These are phyloP conservation scores for Malthinus seriepunctatus DNA, from an alignment of 2,888 invertebrate species.

Conservation along the genomic window DNA sequence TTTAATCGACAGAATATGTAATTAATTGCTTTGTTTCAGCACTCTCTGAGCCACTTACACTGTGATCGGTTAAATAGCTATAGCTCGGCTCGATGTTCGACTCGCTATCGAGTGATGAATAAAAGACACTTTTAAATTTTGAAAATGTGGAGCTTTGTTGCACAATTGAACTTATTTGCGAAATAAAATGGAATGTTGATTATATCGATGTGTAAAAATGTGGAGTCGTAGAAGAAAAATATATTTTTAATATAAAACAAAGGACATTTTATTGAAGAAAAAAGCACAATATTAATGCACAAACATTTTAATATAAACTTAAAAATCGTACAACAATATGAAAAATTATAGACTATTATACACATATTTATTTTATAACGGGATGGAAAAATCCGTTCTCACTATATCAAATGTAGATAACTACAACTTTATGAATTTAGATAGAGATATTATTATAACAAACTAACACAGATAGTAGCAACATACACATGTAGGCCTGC, in stretches of 20 bases:
- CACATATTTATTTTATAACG: slow-evolving; percentile 66
- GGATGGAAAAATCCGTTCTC: slow-evolving; percentile 60
- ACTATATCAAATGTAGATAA: slow-evolving; percentile 41
- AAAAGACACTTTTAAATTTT: too few relatives aligned
- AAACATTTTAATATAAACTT: slow-evolving; percentile 87
- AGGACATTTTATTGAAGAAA: slow-evolving; percentile 28
- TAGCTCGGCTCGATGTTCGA: too few relatives aligned
- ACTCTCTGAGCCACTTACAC: too few relatives aligned
- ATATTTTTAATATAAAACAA: slow-evolving; percentile 4
- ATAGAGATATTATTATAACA: slow-evolving; percentile 50
- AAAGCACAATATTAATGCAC: slow-evolving; percentile 63
- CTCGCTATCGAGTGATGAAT: too few relatives aligned
- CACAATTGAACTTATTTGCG: too few relatives aligned
- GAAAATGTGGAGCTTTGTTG: too few relatives aligned
- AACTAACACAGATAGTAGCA: slow-evolving; percentile 55
- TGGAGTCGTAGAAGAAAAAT: neutral
- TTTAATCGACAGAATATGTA: too few relatives aligned
- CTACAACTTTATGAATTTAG: slow-evolving; percentile 50
- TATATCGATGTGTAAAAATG: too few relatives aligned
- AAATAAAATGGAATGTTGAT: too few relatives aligned
- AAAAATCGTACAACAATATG: slow-evolving; percentile 86
- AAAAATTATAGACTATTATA: slow-evolving; percentile 82
- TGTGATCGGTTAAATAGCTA: too few relatives aligned
- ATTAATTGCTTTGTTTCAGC: too few relatives aligned
- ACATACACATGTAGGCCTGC: slow-evolving; percentile 53